These are phyloP conservation scores for Platyrinchus mystaceus DNA, from an alignment of 2,797 vertebrate genomes.

Conservation along the genomic window DNA sequence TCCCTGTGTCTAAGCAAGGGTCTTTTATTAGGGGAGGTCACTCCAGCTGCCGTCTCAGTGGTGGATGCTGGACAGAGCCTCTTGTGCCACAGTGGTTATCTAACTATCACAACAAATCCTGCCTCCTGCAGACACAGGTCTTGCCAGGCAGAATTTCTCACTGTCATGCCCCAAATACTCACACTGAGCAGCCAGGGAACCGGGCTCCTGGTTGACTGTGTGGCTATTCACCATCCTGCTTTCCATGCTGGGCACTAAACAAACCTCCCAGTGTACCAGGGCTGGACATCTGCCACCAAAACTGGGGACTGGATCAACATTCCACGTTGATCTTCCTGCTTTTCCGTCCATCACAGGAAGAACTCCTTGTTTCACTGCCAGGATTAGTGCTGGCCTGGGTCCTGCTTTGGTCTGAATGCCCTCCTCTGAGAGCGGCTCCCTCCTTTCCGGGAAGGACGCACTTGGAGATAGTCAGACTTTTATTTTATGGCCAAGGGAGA, in stretches of 20 bases:
- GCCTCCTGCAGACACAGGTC: background rate
- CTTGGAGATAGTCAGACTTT: background rate
- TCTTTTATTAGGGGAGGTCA: background rate
- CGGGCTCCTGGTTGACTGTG: background rate
- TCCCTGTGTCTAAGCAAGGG: background rate
- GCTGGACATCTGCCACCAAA: background rate
- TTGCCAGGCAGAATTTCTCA: background rate
- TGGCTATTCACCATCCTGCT: background rate
- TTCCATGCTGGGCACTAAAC: background rate
- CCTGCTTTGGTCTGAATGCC: background rate
- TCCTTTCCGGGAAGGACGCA: background rate
- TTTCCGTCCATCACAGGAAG: background rate
- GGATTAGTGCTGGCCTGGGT: background rate
- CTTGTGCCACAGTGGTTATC: background rate
- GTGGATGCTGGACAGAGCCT: background rate
- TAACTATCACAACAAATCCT: background rate
- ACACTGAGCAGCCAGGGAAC: rapidly evolving
- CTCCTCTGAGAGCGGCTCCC: background rate
- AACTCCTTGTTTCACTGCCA: background rate
- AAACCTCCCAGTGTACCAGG: background rate
- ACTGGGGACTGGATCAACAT: rapidly evolving
- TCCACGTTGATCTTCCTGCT: background rate
- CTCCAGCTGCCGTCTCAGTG: background rate
- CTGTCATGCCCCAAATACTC: background rate
- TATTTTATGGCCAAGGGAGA: background rate